phyloP scores from a whole-genome alignment of 2,888 invertebrate genomes.

The Nephrotoma flavescens region DNA sequence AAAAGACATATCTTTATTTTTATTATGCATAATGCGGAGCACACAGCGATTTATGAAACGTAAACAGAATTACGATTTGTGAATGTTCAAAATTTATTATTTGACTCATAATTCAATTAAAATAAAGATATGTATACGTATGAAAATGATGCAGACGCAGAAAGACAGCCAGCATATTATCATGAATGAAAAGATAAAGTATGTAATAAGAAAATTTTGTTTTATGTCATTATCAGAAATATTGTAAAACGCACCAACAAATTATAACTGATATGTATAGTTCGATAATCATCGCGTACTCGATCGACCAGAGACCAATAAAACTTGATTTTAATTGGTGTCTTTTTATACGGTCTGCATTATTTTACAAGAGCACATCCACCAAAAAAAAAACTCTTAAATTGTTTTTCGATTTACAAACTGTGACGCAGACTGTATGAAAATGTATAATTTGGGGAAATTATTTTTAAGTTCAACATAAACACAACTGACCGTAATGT shows the following conservation, averaged over 20 bases:
- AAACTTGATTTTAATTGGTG: not conserved
- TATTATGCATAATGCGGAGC: not conserved
- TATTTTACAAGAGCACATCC: too few species aligned
- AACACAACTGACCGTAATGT: not conserved
- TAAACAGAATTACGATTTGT: not conserved
- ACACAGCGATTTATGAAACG: not conserved
- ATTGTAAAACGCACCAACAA: not conserved
- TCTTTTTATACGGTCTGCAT: too few species aligned
- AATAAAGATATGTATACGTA: not conserved
- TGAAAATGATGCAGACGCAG: not conserved
- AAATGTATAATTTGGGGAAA: not conserved
- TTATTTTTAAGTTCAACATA: not conserved
- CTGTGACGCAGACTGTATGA: too few species aligned
- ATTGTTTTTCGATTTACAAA: too few species aligned
- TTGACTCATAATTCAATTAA: not conserved
- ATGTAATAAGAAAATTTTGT: not conserved
- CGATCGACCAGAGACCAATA: not conserved
- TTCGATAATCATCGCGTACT: not conserved
- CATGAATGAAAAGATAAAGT: not conserved
- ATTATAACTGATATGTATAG: too few species aligned
- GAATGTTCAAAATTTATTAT: not conserved
- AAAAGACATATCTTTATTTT: not conserved
- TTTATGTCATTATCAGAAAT: not conserved
- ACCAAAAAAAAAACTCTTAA: too few species aligned
- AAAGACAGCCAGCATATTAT: not conserved